Evolutionary conservation across 2,888 invertebrate species (phyloP).

Genomic region (Dexiosoma caninum): DNA sequence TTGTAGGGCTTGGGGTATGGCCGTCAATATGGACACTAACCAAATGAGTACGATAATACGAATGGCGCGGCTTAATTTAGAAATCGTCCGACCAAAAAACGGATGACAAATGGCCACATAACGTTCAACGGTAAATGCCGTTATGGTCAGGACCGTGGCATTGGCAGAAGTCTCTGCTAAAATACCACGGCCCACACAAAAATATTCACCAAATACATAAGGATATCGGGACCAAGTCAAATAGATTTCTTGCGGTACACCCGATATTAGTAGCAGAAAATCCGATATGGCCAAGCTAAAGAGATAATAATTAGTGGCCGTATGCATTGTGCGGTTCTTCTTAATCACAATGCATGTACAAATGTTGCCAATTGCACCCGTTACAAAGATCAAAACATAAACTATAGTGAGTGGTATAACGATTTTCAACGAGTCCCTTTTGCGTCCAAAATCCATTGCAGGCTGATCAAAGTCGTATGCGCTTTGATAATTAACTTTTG

Average conservation of each 20-base stretch:
- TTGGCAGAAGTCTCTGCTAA: slow-evolving; percentile 89
- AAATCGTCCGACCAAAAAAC: slow-evolving; percentile 86
- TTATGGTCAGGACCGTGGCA: slow-evolving; percentile 87
- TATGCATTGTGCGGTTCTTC: slow-evolving; percentile 89
- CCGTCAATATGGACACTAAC: slow-evolving; percentile 85
- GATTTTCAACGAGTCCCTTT: slow-evolving; percentile 83
- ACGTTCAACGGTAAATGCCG: slow-evolving; percentile 89
- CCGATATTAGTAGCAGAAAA: slow-evolving; percentile 83
- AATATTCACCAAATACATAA: slow-evolving; percentile 87
- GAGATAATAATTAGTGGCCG: slow-evolving; percentile 88
- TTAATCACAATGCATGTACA: slow-evolving; percentile 91
- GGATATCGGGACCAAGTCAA: slow-evolving; percentile 87
- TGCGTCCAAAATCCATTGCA: slow-evolving; percentile 69
- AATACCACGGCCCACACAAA: slow-evolving; percentile 87
- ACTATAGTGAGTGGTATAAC: slow-evolving; percentile 87
- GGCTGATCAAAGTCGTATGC: slow-evolving; percentile 21
- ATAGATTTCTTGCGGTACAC: slow-evolving; percentile 89
- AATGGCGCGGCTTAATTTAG: slow-evolving; percentile 88
- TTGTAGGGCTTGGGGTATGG: slow-evolving; percentile 88
- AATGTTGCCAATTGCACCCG: slow-evolving; percentile 88
- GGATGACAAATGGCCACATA: slow-evolving; percentile 83
- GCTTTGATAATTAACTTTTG: background rate
- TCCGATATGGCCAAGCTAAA: slow-evolving; percentile 92
- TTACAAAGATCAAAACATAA: slow-evolving; percentile 87
- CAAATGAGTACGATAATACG: slow-evolving; percentile 87